Conservation (phyloP, 1,140 invertebrate species). For the Ylistrum balloti region DNA sequence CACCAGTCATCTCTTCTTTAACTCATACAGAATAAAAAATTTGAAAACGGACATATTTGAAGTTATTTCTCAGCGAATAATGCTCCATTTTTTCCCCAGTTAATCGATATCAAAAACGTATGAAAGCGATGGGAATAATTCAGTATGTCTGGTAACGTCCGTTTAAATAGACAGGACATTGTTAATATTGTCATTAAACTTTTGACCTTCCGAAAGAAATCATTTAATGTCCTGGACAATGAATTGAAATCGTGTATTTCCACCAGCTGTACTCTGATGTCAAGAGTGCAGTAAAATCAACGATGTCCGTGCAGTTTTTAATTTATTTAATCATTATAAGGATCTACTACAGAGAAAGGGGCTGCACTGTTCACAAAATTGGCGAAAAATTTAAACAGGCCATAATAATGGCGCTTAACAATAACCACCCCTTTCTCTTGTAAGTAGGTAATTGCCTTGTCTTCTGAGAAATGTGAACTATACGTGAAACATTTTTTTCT, state of each 20-base stretch:
- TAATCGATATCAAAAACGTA: background rate
- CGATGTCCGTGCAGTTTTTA: background rate
- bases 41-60: too few relatives aligned
- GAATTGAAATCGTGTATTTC: background rate
- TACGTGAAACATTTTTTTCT: too few relatives aligned
- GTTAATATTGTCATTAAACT: background rate
- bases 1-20: too few relatives aligned
- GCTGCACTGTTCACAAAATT: background rate
- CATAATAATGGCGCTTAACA: too few relatives aligned
- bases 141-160: background rate
- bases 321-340: background rate
- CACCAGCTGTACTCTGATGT: background rate
- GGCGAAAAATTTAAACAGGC: too few relatives aligned
- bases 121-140: background rate
- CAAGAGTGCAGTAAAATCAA: background rate
- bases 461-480: too few relatives aligned
- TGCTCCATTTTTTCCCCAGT: background rate
- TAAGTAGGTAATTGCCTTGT: too few relatives aligned
- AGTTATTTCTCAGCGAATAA: too few relatives aligned
- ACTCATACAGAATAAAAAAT: too few relatives aligned
- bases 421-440: too few relatives aligned
- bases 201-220: slow-evolving; percentile 2
- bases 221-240: background rate
- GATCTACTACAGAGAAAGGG: background rate
- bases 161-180: background rate